A percentile compares a stretch with the other conserved stretches of the same genome.
phyloP scores from a whole-genome alignment of 2,888 invertebrate genomes.

The Drosophila hamatofila region DNA sequence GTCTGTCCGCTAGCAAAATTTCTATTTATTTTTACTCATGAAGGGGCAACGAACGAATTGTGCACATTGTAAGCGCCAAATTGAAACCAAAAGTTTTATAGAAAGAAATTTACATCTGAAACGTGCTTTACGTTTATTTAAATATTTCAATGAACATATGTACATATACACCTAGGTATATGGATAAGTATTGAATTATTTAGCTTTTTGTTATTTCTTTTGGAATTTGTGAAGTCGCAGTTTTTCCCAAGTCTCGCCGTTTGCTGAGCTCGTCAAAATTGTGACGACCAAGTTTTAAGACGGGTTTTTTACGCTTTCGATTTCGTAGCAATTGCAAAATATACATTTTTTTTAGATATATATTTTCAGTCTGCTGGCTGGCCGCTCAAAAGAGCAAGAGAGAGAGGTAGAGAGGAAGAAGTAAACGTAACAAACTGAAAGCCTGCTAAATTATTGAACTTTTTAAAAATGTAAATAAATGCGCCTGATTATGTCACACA shows the following conservation, averaged over 20 bases:
- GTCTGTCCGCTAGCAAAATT: constrained; percentile 24
- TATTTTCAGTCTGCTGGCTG: constrained; percentile 51
- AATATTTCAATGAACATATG: constrained; percentile 17
- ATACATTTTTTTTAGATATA: constrained; percentile 1
- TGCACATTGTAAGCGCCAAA: constrained; percentile 34
- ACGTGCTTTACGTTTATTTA: constrained; percentile 48
- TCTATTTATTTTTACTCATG: constrained; percentile 4
- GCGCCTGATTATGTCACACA: constrained; percentile 41
- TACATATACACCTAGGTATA: neutral
- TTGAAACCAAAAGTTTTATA: constrained; percentile 24
- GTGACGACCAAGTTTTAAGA: constrained; percentile 31
- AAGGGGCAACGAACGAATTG: constrained; percentile 20
- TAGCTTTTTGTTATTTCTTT: constrained; percentile 31
- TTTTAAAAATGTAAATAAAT: constrained; percentile 43
- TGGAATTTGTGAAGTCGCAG: constrained; percentile 25
- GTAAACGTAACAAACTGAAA: constrained; percentile 8
- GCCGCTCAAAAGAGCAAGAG: constrained; percentile 41
- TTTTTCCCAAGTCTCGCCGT: constrained; percentile 33
- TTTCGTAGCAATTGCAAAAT: constrained; percentile 23
- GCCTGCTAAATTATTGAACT: constrained; percentile 54
- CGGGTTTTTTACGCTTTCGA: constrained; percentile 28
- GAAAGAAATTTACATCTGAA: constrained; percentile 28
- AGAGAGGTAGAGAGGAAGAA: neutral
- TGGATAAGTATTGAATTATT: constrained; percentile 25
- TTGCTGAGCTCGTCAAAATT: constrained; percentile 57